Conservation (phyloP, 2,113 vertebrate genomes). For the Malaclemys terrapin region DNA sequence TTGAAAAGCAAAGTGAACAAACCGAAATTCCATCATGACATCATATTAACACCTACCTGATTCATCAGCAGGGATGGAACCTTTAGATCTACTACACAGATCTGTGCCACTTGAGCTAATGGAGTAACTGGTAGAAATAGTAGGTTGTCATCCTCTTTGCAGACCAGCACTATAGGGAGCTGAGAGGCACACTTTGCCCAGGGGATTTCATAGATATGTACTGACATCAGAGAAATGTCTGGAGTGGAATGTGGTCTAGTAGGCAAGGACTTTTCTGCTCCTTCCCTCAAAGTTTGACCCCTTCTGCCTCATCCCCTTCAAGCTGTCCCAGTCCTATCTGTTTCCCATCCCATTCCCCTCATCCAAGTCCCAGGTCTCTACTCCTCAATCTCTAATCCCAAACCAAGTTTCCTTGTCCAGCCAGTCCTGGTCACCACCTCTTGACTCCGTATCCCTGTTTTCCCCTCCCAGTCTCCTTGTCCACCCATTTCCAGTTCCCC, state of each 20-base stretch:
- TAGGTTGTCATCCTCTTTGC: rapidly evolving
- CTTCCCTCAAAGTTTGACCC: not conserved
- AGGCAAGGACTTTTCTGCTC: not conserved
- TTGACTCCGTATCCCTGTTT: too few species aligned
- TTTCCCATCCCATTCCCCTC: not conserved
- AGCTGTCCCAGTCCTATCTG: too few species aligned
- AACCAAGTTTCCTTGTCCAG: too few species aligned
- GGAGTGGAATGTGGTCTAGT: not conserved
- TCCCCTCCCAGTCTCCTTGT: not conserved
- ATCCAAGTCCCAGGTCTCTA: rapidly evolving
- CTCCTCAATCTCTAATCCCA: too few species aligned
- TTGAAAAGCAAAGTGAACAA: not conserved
- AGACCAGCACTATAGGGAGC: not conserved
- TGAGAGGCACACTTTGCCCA: not conserved
- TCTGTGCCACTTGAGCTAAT: not conserved
- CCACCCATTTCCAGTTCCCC: not conserved
- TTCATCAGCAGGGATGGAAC: not conserved
- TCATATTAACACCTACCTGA: not conserved
- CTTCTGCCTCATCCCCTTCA: too few species aligned
- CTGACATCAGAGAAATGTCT: not conserved
- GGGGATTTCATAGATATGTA: not conserved
- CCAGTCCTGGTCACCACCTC: too few species aligned
- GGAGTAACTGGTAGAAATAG: not conserved
- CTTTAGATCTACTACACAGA: not conserved
- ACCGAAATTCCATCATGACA: not conserved